Evolutionary conservation across 2,113 vertebrate species (phyloP), one percentile per base, ranked within the genome.

Genomic region (Etheostoma spectabile): DNA sequence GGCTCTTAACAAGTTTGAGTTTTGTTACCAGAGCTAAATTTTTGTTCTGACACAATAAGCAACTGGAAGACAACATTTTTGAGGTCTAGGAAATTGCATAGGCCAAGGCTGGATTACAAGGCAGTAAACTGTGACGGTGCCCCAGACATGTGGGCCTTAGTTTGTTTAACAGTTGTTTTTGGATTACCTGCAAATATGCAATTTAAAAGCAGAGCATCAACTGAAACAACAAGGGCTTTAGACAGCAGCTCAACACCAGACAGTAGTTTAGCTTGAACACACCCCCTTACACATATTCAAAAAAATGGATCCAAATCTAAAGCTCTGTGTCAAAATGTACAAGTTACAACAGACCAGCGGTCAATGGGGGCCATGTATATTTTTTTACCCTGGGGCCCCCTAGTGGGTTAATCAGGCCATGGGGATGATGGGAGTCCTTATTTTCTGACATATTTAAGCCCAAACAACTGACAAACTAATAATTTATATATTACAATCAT

Each of bases 211-310:
- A 57, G 24, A 49, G 45, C 14, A 11, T 60, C n/a, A 52, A 21
- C 27, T 19, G 21, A 38, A 42, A 61, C 12, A 64, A 61, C 66
- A 48, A 56, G 42, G 30, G 53, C 42, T 33, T 64, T 53, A 14
- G 49, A 56, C 64, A 69, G 30, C 45, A 60, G 62, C 79, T 70
- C 19, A 67, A 6, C 48, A 15, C 38, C 38, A 42, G 11, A 11
- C 10, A 11, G 10, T 42, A 42, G 38, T 42, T 65, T 22, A 74
- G 55, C 46, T 62, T 4, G 1, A 24, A 42, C 46, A 38, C 30
- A 52, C 1, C 19, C n/a, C 35, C 4, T 1, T 18, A 48, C 7
- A 57, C 6, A 27, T 30, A 53, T 53, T 53, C 2, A 45, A 62
- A 33, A 24, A 21, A 15, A 27, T n/a, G 15, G 1, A n/a, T 65